Evolutionary conservation across 2,888 invertebrate species (phyloP), one percentile per base, ranked within the genome.

Genomic region (Xestia xanthographa): DNA sequence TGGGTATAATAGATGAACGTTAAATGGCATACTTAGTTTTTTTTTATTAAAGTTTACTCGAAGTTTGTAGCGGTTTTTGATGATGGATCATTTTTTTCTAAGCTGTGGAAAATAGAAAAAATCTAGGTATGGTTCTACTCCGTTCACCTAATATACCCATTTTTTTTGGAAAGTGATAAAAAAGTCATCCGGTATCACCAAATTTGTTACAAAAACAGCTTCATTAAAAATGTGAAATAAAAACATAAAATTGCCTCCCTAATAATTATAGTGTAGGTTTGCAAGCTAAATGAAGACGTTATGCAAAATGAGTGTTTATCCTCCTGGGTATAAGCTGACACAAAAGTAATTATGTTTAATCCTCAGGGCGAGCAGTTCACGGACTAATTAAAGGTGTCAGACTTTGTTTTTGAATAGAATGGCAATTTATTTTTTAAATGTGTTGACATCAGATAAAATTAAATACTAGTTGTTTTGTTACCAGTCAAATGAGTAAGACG

Each of bases 341-440:
- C 75, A 71, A 82, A 86, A 85, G 72, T 91, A 91, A 92, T 92
- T 91, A 91, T 77, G 68, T 86, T 78, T 87, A 87, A 85, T 90
- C 92, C 87, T 88, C n/a, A 86, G 90, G 75, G 76, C 63, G 81
- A 80, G 69, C 72, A 58, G 70, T 74, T 86, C 75, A 71, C 66
- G 67, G 56, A 74, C 82, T 89, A 90, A 91, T 91, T 91, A 90
- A 89, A 89, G 84, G 60, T 80, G 74, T 75, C 87, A 80, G 72
- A 79, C 62, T 79, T 62, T 65, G 60, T 74, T 76, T 12, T 43
- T 62, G 2, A 22, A 62, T 58, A 63, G 2, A 56, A 53, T 26
- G 26, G 5, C 11, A 9, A 34, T 53, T 41, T n/a, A 20, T 43
- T 66, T 56, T 34, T 79, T 67, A 43, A 22, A 53, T 5, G 11